Evolutionary conservation across 1,140 invertebrate genomes (phyloP).

Genomic region (Cotesia typhae): DNA sequence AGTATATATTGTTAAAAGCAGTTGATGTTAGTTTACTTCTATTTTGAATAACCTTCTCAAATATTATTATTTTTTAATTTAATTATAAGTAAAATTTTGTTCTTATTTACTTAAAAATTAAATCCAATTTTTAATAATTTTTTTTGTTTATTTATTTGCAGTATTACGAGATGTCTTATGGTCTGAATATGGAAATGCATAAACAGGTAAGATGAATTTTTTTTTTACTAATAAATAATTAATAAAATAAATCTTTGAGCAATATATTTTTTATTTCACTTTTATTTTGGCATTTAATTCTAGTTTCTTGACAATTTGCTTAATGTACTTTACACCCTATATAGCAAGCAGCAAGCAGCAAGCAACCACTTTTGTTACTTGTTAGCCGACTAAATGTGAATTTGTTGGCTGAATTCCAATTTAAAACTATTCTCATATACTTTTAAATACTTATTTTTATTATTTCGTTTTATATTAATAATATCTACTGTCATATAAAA

Average conservation of each 20-base stretch:
- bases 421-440: too few relatives aligned
- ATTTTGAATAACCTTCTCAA: not conserved
- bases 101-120: too few relatives aligned
- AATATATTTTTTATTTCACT: not conserved
- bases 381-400: too few relatives aligned
- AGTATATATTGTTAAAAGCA: conserved; percentile 52
- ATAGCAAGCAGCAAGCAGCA: not conserved
- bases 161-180: conserved; percentile 87
- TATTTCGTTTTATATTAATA: too few relatives aligned
- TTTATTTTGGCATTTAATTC: conserved; percentile 5
- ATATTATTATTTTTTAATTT: too few relatives aligned
- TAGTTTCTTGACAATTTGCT: conserved; percentile 11
- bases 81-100: too few relatives aligned
- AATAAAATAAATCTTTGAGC: too few relatives aligned
- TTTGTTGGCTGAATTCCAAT: too few relatives aligned
- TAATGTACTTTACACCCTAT: too few relatives aligned
- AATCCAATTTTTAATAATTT: not conserved
- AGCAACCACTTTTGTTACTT: conserved; percentile 4
- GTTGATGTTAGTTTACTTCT: not conserved
- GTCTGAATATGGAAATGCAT: conserved; percentile 83
- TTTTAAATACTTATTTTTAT: too few relatives aligned
- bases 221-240: too few relatives aligned
- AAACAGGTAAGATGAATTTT: conserved; percentile 73
- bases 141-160: conserved; percentile 65
- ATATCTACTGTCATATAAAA: too few relatives aligned